Conservation (phyloP, 2,113 vertebrate species). For the Pardalotus punctatus region DNA sequence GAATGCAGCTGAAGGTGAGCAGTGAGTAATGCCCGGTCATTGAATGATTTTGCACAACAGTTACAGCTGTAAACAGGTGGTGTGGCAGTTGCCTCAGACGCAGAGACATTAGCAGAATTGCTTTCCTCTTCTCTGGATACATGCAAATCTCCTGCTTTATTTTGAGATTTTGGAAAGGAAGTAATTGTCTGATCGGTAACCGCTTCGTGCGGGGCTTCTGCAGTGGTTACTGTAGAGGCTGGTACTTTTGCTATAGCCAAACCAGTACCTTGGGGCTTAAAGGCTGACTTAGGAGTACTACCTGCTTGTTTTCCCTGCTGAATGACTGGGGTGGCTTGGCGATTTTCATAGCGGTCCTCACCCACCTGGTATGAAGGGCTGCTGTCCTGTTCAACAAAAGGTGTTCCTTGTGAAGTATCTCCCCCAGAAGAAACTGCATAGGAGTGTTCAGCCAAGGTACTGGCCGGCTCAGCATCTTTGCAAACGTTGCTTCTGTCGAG, state of each 20-base stretch:
- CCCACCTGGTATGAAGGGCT: neutral
- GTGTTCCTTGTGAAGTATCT: slow-evolving; percentile 64
- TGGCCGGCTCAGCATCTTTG: slow-evolving; percentile 80
- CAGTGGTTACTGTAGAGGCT: neutral
- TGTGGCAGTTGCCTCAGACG: slow-evolving; percentile 55
- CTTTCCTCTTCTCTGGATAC: slow-evolving; percentile 63
- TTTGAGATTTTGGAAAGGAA: slow-evolving; percentile 47
- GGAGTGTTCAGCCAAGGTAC: slow-evolving; percentile 90
- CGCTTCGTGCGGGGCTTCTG: slow-evolving; percentile 22
- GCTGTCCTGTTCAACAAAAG: slow-evolving; percentile 29
- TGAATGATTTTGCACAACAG: slow-evolving; percentile 85
- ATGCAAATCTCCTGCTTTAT: slow-evolving; percentile 13
- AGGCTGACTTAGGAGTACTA: slow-evolving; percentile 48
- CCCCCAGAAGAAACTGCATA: slow-evolving; percentile 85
- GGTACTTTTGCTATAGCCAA: slow-evolving; percentile 20
- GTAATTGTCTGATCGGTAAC: slow-evolving; percentile 10
- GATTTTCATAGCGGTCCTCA: slow-evolving; percentile 53
- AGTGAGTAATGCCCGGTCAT: slow-evolving; percentile 76
- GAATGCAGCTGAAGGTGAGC: slow-evolving; percentile 87
- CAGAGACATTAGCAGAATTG: slow-evolving; percentile 44
- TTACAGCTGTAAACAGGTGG: slow-evolving; percentile 80
- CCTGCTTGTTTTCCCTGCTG: slow-evolving; percentile 44
- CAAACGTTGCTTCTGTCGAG: slow-evolving; percentile 62
- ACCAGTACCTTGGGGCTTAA: slow-evolving; percentile 35
- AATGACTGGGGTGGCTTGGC: slow-evolving; percentile 27